These are phyloP conservation scores for Peromyscus aztecus DNA, from an alignment of 2,797 vertebrate genomes.

Conservation along the genomic window DNA sequence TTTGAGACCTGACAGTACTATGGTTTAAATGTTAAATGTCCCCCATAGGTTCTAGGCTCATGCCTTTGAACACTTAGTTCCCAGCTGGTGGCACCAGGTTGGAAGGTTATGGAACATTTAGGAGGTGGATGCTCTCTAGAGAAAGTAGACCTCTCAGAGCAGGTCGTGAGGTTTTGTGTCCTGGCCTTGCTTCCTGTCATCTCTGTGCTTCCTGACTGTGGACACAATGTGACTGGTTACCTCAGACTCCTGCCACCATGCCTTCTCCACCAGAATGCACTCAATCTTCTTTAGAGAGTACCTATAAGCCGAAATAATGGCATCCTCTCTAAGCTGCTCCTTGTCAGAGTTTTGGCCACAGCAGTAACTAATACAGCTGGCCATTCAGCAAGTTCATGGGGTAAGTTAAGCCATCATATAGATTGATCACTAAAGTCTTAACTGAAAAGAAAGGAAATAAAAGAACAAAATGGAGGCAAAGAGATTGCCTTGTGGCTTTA, in stretches of 20 bases:
- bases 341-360: not conserved
- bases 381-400: not conserved
- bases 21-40: too few relatives aligned
- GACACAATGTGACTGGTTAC: not conserved
- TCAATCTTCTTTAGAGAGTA: not conserved
- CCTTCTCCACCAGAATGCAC: not conserved
- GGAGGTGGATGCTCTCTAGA: too few relatives aligned
- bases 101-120: too few relatives aligned
- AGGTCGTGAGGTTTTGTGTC: not conserved
- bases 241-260: not conserved
- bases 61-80: too few relatives aligned
- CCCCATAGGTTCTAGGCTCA: too few relatives aligned
- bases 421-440: conserved; percentile 61
- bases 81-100: too few relatives aligned
- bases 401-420: conserved; percentile 57
- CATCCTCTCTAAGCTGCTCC: not conserved
- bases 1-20: too few relatives aligned
- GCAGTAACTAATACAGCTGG: conserved; percentile 10
- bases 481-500: not conserved
- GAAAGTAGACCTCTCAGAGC: too few relatives aligned
- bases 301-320: not conserved
- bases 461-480: not conserved
- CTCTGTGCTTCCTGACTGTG: not conserved
- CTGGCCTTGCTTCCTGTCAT: not conserved
- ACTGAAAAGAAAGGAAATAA: conserved; percentile 55